Percentiles rank a stretch among this genome's conserved stretches.
Evolutionary conservation across 2,888 invertebrate genomes (phyloP).

Genomic region (Cheilosia pagana): DNA sequence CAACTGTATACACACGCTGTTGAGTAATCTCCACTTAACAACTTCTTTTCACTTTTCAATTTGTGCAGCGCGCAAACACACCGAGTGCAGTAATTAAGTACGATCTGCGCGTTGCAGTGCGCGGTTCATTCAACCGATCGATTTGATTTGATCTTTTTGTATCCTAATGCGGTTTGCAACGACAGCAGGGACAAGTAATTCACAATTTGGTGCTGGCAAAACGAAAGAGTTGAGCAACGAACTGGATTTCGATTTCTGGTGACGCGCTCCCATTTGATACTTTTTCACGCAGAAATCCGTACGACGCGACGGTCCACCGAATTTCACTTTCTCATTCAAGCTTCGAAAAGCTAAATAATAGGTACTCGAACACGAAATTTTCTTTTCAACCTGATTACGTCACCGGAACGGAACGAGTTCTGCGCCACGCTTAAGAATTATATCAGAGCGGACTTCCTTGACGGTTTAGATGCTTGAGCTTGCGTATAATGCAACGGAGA

Average conservation of each 20-base stretch:
- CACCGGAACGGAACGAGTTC: slow-evolving; percentile 27
- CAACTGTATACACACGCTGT: slow-evolving; percentile 25
- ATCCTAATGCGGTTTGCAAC: background rate
- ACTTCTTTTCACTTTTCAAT: slow-evolving; percentile 70
- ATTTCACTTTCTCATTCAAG: slow-evolving; percentile 66
- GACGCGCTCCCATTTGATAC: slow-evolving; percentile 24
- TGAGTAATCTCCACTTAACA: slow-evolving; percentile 58
- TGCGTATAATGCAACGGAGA: background rate
- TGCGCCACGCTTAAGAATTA: slow-evolving; percentile 4
- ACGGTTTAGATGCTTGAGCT: too few species aligned
- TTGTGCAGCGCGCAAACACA: slow-evolving; percentile 55
- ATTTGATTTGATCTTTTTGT: slow-evolving; percentile 8
- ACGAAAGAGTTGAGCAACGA: slow-evolving; percentile 65
- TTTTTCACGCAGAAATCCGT: slow-evolving; percentile 30
- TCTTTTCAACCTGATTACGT: slow-evolving; percentile 61
- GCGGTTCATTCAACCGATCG: slow-evolving; percentile 55
- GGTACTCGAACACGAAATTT: slow-evolving; percentile 38
- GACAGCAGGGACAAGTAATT: background rate
- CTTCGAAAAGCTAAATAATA: slow-evolving; percentile 42
- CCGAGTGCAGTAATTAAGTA: slow-evolving; percentile 48
- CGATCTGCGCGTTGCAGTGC: slow-evolving; percentile 14
- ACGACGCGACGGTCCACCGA: slow-evolving; percentile 21
- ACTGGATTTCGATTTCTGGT: slow-evolving; percentile 33
- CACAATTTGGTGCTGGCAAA: slow-evolving; percentile 17
- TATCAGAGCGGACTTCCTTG: background rate